These are phyloP conservation scores for Egretta garzetta DNA, from an alignment of 2,113 vertebrate genomes.

Conservation along the genomic window DNA sequence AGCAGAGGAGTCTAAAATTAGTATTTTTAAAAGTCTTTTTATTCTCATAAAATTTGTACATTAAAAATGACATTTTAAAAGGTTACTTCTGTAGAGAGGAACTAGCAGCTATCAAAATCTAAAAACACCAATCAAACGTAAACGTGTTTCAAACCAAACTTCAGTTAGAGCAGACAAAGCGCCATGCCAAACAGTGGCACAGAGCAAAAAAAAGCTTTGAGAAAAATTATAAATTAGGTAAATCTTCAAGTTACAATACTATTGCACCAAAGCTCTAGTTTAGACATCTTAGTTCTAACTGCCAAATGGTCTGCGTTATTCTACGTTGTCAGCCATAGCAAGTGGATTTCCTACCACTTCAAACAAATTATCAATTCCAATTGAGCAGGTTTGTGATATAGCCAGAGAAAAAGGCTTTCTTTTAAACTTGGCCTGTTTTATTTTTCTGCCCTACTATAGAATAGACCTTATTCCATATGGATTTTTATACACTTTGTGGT, in stretches of 20 bases:
- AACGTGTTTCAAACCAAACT: conserved; percentile 39
- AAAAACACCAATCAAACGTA: conserved; percentile 53
- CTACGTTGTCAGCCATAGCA: not conserved
- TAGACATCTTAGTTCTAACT: not conserved
- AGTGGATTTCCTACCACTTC: conserved; percentile 22
- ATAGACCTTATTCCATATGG: not conserved
- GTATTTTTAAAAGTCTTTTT: conserved; percentile 51
- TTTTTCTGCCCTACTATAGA: not conserved
- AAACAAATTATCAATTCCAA: conserved; percentile 18
- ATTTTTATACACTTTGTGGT: not conserved
- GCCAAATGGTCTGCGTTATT: conserved; percentile 8
- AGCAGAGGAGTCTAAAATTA: conserved; percentile 66
- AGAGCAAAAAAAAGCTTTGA: not conserved
- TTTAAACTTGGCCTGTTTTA: not conserved
- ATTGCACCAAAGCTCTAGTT: conserved; percentile 10
- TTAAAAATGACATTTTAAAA: conserved; percentile 74
- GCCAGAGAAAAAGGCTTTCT: not conserved
- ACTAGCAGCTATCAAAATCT: conserved; percentile 50
- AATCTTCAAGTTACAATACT: not conserved
- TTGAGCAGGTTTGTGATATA: not conserved
- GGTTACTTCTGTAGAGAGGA: conserved; percentile 64
- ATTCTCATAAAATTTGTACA: conserved; percentile 74
- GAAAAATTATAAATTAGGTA: not conserved
- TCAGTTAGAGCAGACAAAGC: not conserved
- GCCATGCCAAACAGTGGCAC: rapidly evolving